These are phyloP conservation scores for Hypanus sabinus DNA, from an alignment of 2,113 vertebrate genomes.

Conservation along the genomic window DNA sequence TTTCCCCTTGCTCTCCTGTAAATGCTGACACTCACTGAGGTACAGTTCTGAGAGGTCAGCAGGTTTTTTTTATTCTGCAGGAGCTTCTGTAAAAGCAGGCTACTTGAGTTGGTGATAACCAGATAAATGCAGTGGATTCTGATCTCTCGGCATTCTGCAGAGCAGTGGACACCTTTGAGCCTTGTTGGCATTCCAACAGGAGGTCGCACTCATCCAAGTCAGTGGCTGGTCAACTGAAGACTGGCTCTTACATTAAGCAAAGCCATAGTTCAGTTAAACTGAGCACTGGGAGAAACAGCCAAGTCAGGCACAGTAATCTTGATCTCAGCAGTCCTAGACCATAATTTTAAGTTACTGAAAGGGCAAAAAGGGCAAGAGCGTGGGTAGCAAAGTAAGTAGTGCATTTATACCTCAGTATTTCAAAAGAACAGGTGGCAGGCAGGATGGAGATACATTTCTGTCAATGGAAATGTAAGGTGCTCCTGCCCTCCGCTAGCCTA, in stretches of 20 bases:
- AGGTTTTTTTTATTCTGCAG: background rate
- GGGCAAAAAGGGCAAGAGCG: background rate
- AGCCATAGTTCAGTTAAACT: background rate
- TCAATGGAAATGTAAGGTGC: no score
- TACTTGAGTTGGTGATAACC: background rate
- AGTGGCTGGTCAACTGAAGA: background rate
- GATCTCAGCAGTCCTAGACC: background rate
- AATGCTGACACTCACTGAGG: background rate
- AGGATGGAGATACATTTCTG: no score
- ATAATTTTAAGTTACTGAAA: background rate
- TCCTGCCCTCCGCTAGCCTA: no score
- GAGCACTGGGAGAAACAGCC: background rate
- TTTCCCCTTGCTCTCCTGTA: background rate
- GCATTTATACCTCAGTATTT: background rate
- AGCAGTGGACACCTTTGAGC: background rate
- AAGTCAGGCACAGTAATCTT: background rate
- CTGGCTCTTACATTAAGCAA: background rate
- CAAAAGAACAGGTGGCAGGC: no score
- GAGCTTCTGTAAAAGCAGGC: background rate
- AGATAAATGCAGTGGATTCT: background rate
- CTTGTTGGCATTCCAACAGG: background rate
- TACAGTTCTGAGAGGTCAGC: background rate
- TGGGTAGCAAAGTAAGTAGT: background rate
- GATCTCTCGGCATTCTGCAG: background rate
- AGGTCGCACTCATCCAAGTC: no score